Evolutionary conservation across 2,888 invertebrate genomes (phyloP), one percentile per base, ranked within the genome.

Genomic region (Apotomis capreana): DNA sequence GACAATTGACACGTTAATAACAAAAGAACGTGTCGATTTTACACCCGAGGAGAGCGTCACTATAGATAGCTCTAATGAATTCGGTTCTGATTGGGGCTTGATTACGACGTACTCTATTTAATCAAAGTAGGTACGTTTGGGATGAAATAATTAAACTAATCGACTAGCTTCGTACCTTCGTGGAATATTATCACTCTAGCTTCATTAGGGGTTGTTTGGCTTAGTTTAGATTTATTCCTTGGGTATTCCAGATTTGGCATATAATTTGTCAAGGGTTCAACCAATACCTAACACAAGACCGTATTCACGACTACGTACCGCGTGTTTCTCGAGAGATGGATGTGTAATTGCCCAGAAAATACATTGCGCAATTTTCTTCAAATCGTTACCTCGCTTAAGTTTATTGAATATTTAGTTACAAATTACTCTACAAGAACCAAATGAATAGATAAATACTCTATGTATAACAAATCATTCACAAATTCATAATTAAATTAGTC

Each of bases 1-100:
- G 72, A 63, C 72, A 68, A 63, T 63, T 63, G 68, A 63, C 68
- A 72, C 72, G 63, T 63, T 63, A 63, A 62, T 54, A 72, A 58
- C n/a, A 58, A 58, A 68, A 63, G 71, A 72, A 72, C 72, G 68
- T 68, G 72, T 68, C 68, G 36, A 63, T 68, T 72, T 68, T 58
- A 68, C 63, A 72, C 68, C 68, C 62, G 12, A 15, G 62, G 52
- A 68, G 52, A 63, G 58, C 60, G 51, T 59, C 51, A 65, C 70
- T 67, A 72, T 67, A 72, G 72, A 72, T 72, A 72, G 63, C 62
- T 36, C 62, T 68, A 72, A 71, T 71, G 71, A 71, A 71, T 68
- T 71, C 71, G 26, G 64, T 12, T 52, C 52, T 55, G 58, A 72
- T 68, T 57, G 60, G 62, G 54, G 44, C 36, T 63, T 63, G 63